Evolutionary conservation across 2,797 vertebrate genomes (phyloP).

Genomic region (Helarctos malayanus): DNA sequence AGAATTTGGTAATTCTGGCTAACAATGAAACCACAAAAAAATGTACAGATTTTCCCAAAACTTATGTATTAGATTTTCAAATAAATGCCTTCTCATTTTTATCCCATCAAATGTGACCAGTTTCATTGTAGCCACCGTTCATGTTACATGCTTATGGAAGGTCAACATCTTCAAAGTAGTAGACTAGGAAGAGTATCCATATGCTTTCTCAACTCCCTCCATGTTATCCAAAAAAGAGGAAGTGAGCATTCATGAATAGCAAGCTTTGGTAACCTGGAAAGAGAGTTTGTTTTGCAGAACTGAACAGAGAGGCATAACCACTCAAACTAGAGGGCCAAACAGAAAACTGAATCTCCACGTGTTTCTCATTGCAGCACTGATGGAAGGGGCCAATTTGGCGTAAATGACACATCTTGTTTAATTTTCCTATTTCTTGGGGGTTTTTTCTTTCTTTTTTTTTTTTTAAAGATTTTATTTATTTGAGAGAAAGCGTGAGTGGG

Average conservation of each 20-base stretch:
- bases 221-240: neutral
- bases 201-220: neutral
- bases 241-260: neutral
- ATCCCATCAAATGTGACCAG: neutral
- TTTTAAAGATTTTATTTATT: too few species aligned
- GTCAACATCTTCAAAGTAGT: neutral
- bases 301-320: neutral
- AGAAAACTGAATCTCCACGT: neutral
- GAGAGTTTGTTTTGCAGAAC: neutral
- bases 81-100: slow-evolving; percentile 8
- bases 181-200: neutral
- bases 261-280: neutral
- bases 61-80: slow-evolving; percentile 43
- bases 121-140: neutral
- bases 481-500: too few species aligned
- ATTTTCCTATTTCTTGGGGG: neutral
- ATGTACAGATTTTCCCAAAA: neutral
- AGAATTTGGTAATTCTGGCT: slow-evolving; percentile 34
- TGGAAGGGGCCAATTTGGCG: neutral
- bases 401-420: neutral
- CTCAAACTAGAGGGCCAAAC: neutral
- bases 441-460: neutral
- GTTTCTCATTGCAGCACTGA: neutral
- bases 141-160: neutral
- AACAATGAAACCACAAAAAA: slow-evolving; percentile 6